Evolutionary conservation across 2,113 vertebrate genomes (phyloP).

Genomic region (Phocoena sinus): DNA sequence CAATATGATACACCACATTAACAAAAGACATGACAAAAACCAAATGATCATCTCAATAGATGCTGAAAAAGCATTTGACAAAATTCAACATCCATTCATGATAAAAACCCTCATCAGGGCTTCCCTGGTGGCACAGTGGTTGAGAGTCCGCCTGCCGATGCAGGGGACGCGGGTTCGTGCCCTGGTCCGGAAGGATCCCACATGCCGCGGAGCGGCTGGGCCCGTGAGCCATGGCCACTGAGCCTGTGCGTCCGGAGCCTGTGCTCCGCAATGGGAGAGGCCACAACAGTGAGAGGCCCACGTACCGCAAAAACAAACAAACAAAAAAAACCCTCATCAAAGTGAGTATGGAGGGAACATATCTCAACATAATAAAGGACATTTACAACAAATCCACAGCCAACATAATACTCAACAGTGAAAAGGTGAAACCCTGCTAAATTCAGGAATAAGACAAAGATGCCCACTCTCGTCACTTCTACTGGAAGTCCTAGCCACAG

Average conservation of each 20-base stretch:
- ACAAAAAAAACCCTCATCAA: not conserved
- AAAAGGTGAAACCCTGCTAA: not conserved
- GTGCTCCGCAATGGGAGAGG: no score
- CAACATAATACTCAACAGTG: not conserved
- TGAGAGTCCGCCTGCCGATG: no score
- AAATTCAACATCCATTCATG: not conserved
- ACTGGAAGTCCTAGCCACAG: not conserved
- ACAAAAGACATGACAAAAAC: not conserved
- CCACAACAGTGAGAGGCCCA: no score
- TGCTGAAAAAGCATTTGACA: not conserved
- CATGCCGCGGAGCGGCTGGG: no score
- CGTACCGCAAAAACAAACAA: no score
- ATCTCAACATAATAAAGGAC: not conserved
- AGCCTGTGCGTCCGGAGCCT: no score
- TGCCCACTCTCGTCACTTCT: not conserved
- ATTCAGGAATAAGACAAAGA: not conserved
- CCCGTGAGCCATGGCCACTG: accelerated
- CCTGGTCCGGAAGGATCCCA: accelerated
- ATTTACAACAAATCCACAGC: not conserved
- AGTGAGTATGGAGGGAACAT: not conserved
- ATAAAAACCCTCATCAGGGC: not conserved
- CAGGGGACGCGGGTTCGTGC: no score
- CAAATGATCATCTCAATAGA: not conserved
- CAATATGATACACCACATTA: not conserved
- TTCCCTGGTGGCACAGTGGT: no score